Evolutionary conservation across 2,888 invertebrate species (phyloP), one percentile per base, ranked within the genome.

Genomic region (Chorisops tibialis): DNA sequence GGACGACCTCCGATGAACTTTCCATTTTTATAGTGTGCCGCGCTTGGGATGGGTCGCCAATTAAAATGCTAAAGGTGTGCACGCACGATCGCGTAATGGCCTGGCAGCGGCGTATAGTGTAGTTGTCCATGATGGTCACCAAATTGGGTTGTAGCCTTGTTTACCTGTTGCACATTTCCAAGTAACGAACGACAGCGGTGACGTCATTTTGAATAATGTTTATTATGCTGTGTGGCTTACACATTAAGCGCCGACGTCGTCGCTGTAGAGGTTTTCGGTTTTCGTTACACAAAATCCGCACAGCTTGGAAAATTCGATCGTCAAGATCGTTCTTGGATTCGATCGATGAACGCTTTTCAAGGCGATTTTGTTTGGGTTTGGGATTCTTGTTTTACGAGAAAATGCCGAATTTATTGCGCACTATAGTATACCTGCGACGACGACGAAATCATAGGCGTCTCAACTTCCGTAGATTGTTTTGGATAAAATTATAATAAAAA

Each of bases 121-220:
- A 11, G 35, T 50, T 30, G 14, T 5, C 30, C 50, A 30, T 30
- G 50, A 9, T 14, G 38, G 19, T 52, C 51, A 12, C 51, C 38
- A 52, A 52, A 52, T 22, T 52, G 38, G 51, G 51, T 6, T 22
- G 9, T 4, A 38, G 14, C 30, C 35, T 50, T n/a, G 50, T 50
- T 14, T 21, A 50, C 12, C 7, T 50, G 16, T 30, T n/a, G 22
- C 19, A 52, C 21, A 14, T 52, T 38, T 38, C 12, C 24, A 22
- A 22, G n/a, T 5, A 6, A 38, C 52, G 2, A 19, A 5, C 9
- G 14, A n/a, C n/a, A n/a, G n/a, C n/a, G 52, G 21, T 54, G 52
- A 54, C 52, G 52, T 54, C 52, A 54, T 21, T 30, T 18, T 9
- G 5, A 4, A n/a, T 9, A 24, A 5, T 24, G 24, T 24, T 24